phyloP scores from a whole-genome alignment of 2,113 vertebrate species.

The Prinia subflava region DNA sequence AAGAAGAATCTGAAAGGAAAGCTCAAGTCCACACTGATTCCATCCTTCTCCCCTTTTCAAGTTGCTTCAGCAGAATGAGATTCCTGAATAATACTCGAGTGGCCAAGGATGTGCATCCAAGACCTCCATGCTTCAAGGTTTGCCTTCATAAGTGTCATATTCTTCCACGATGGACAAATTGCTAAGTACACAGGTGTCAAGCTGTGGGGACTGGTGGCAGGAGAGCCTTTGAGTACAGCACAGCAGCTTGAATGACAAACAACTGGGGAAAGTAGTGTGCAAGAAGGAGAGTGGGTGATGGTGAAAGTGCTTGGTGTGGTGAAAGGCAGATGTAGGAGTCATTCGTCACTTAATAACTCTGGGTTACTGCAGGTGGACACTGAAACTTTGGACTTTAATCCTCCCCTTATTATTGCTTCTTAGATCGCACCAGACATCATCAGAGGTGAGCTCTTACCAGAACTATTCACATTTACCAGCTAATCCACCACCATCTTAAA shows the following conservation, averaged over 20 bases:
- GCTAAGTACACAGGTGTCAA: accelerated
- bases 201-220: not conserved
- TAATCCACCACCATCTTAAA: not conserved
- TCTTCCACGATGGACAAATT: not conserved
- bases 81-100: not conserved
- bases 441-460: not conserved
- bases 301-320: not conserved
- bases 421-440: not conserved
- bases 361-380: not conserved
- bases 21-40: not conserved
- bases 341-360: not conserved
- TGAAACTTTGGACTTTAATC: not conserved
- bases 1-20: not conserved
- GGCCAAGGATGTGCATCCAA: not conserved
- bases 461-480: not conserved
- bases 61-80: not conserved
- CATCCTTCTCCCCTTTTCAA: not conserved
- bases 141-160: not conserved
- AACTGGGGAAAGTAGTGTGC: accelerated
- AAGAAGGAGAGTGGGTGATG: accelerated
- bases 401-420: not conserved
- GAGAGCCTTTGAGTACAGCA: not conserved
- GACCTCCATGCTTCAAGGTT: not conserved
- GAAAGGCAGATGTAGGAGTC: not conserved
- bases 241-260: not conserved